These are phyloP conservation scores for Zaprionus kolodkinae DNA, from an alignment of 1,140 invertebrate genomes.

Conservation along the genomic window DNA sequence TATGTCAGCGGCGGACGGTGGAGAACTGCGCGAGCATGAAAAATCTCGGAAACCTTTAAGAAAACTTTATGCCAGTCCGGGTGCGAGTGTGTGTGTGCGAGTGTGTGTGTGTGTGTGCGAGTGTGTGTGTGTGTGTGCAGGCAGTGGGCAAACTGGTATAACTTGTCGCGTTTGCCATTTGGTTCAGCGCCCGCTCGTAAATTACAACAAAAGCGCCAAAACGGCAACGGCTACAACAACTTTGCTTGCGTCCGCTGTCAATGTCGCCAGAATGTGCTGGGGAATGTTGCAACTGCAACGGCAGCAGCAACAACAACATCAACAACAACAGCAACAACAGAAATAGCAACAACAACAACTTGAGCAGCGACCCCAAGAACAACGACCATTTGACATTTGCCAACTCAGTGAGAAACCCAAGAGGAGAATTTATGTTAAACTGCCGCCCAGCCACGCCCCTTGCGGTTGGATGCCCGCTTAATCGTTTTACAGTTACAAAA, in stretches of 20 bases:
- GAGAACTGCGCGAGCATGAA: slow-evolving; percentile 48
- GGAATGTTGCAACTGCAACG: slow-evolving; percentile 31
- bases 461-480: not conserved
- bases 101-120: slow-evolving; percentile 5
- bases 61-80: slow-evolving; percentile 42
- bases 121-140: not conserved
- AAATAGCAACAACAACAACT: not conserved
- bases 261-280: slow-evolving; percentile 50
- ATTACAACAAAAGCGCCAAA: slow-evolving; percentile 45
- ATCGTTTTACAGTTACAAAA: slow-evolving; percentile 8
- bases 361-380: too few relatives aligned
- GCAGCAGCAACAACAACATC: not conserved
- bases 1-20: slow-evolving; percentile 36
- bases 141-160: slow-evolving; percentile 61
- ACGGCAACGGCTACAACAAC: slow-evolving; percentile 18
- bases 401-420: not conserved
- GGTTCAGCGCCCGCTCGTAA: slow-evolving; percentile 73
- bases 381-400: slow-evolving; percentile 1
- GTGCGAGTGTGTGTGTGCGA: not conserved
- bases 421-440: not conserved
- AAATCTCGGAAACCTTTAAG: slow-evolving; percentile 70
- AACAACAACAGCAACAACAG: not conserved
- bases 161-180: slow-evolving; percentile 77
- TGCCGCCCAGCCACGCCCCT: not conserved
- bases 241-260: slow-evolving; percentile 37